Base-by-base conservation (phyloP, 1,140 invertebrate genomes). In the Triops longicaudatus region DNA sequence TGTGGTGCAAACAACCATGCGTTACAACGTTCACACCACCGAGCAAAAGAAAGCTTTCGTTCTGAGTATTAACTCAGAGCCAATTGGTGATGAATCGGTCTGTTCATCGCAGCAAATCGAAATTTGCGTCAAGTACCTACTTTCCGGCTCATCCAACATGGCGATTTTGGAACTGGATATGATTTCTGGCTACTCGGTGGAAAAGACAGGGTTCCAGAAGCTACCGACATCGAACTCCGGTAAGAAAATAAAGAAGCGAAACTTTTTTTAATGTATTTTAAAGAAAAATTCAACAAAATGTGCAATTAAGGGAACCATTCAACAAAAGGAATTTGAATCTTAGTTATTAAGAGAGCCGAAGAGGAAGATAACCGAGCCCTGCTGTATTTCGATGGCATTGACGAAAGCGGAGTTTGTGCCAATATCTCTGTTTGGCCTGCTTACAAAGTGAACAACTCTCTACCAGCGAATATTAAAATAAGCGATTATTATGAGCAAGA, bases 401-500 rank as follows among this genome's bases (percentile, higher is more conserved):
- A 63, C 22, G 0, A 63, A 22, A 63, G 22, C 6, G 50, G 50
- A 63, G 50, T n/a, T n/a, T 63, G 50, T 22, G 50, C 50, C 50
- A 63, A 22, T 63, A 1, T 63, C 10, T 17, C 50, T 10, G 50
- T 63, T 63, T 63, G 50, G 50, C 50, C 50, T 0, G 50, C 50
- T 0, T 63, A 14, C 17, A 22, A 63, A 1, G 44, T 88, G 10
- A 83, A 85, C 17, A 81, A 85, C 73, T 87, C 89, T 1, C 87
- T 88, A 80, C 87, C 90, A 0, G 90, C 88, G 0, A 86, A 88
- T 75, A 86, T 89, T 17, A 86, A 86, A 78, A 84, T 92, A 2
- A 88, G 89, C 77, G 91, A 93, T 82, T 93, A 93, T 79, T 93
- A 93, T 81, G 83, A 85, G 63, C 86, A 88, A n/a, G 84, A 87